These are phyloP conservation scores for Xestia ashworthii DNA, from an alignment of 2,888 invertebrate species.

Conservation along the genomic window DNA sequence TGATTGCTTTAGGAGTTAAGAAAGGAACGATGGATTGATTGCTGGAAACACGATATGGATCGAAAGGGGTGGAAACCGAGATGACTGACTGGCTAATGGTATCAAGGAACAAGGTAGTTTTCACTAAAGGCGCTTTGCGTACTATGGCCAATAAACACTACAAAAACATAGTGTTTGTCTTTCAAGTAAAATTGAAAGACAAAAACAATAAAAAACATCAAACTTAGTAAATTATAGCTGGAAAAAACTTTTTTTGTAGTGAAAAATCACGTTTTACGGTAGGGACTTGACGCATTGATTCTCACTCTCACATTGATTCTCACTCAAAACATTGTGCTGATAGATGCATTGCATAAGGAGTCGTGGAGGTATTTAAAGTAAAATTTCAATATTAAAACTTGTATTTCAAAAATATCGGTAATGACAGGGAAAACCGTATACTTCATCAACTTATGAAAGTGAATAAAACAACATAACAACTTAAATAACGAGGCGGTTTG, in stretches of 20 bases:
- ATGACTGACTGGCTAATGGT: neutral
- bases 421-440: neutral
- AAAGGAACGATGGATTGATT: neutral
- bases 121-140: neutral
- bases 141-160: neutral
- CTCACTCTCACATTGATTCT: too few relatives aligned
- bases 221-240: too few relatives aligned
- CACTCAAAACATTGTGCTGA: too few relatives aligned
- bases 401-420: too few relatives aligned
- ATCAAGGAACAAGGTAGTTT: neutral
- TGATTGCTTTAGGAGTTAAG: neutral
- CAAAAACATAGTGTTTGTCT: neutral
- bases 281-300: too few relatives aligned
- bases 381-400: too few relatives aligned
- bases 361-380: too few relatives aligned
- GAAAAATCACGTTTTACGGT: too few relatives aligned
- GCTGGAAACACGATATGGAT: neutral
- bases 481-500: neutral
- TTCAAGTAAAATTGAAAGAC: neutral
- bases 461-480: neutral
- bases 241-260: too few relatives aligned
- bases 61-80: neutral
- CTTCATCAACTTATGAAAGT: neutral
- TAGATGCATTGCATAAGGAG: too few relatives aligned
- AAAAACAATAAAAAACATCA: neutral